Evolutionary conservation across 2,888 invertebrate species (phyloP).

Genomic region (Incurvaria masculella): DNA sequence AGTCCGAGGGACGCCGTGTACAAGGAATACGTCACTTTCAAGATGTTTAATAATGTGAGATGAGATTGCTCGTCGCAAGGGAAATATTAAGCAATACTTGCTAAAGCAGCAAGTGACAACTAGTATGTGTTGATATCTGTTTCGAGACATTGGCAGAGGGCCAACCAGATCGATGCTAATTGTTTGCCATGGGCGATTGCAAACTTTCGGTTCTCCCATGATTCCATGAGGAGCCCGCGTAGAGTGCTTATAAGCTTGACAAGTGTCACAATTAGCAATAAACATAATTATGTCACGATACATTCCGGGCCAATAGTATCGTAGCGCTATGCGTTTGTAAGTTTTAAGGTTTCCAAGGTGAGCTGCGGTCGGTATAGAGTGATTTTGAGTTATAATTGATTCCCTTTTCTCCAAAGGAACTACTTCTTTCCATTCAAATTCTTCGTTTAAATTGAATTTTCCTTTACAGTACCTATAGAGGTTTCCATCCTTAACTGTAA

Average conservation of each 20-base stretch:
- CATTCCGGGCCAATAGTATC: neutral
- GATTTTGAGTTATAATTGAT: neutral
- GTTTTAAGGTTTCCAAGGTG: neutral
- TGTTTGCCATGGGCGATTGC: neutral
- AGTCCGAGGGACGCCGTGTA: constrained; percentile 20
- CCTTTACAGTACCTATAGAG: neutral
- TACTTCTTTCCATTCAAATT: neutral
- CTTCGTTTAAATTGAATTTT: neutral
- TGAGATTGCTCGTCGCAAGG: constrained; percentile 11
- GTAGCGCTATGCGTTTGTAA: neutral
- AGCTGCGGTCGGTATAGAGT: neutral
- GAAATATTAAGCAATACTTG: constrained; percentile 16
- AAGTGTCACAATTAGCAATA: neutral
- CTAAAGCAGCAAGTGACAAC: constrained; percentile 18
- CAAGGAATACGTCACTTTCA: constrained; percentile 18
- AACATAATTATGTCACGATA: neutral
- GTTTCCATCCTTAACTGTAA: neutral
- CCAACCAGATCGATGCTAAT: neutral
- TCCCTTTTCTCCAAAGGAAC: neutral
- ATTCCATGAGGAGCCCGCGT: neutral
- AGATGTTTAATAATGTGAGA: constrained; percentile 3
- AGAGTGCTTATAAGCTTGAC: neutral
- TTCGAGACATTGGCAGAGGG: neutral
- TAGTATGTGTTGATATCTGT: constrained; percentile 9
- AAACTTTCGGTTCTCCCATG: neutral